Percentiles rank a stretch among this genome's conserved stretches.
Conservation (phyloP, 2,888 invertebrate genomes). For the Megalurothrips usitatus region DNA sequence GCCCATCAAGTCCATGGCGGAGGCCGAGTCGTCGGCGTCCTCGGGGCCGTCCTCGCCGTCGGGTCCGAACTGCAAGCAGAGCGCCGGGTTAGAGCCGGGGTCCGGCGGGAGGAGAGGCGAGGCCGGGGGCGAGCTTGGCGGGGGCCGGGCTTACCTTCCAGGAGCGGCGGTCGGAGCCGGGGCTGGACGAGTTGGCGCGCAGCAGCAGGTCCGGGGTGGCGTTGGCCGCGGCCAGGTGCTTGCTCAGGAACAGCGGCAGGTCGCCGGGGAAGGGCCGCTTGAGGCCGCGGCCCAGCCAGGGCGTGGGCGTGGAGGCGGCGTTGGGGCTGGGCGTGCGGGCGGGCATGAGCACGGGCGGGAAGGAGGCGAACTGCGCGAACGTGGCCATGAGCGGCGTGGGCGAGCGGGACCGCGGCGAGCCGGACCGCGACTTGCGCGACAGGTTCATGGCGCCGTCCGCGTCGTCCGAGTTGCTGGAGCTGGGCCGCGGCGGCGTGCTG, state of each 20-base stretch:
- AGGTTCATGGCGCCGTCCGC: conserved; percentile 72
- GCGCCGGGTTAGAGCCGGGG: neutral
- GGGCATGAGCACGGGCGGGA: neutral
- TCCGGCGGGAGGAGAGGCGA: neutral
- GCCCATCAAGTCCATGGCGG: neutral
- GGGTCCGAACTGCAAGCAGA: conserved; percentile 32
- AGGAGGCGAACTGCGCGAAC: neutral
- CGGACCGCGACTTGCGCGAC: conserved; percentile 62
- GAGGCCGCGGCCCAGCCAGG: conserved; percentile 44
- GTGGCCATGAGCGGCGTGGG: conserved; percentile 39
- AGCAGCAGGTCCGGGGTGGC: conserved; percentile 28
- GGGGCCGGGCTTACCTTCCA: conserved; percentile 50
- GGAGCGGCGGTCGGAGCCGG: conserved; percentile 44
- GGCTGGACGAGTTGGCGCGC: conserved; percentile 28
- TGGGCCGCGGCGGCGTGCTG: conserved; percentile 59
- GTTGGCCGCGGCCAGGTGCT: conserved; percentile 50
- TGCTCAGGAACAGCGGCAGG: conserved; percentile 52
- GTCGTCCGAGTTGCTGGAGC: conserved; percentile 59
- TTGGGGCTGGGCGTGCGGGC: conserved; percentile 13
- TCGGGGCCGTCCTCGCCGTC: conserved; percentile 38
- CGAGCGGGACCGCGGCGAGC: conserved; percentile 52
- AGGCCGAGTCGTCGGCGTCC: conserved; percentile 42
- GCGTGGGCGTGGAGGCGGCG: conserved; percentile 29
- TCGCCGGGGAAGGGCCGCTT: conserved; percentile 54
- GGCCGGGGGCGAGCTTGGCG: neutral